Base-by-base conservation (phyloP, 1,140 invertebrate genomes). In the Drosophila neocordata region DNA sequence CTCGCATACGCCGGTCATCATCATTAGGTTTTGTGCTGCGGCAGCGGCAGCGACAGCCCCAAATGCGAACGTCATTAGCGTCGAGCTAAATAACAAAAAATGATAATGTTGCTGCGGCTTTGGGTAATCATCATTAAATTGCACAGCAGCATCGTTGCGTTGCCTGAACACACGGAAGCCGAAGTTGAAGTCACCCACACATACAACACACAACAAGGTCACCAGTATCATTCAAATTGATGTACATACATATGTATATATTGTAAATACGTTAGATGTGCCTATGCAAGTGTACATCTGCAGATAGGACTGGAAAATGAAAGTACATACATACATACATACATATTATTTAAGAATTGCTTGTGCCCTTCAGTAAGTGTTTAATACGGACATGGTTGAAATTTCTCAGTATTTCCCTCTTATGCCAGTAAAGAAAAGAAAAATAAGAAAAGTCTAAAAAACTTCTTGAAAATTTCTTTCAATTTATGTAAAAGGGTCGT, bases 121-220 rank as follows among this genome's bases (percentile, higher is more conserved):
- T 73, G 77, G 77, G 85, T 89, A 89, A 89, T 89, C 87, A 89
- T 89, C 85, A 89, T 89, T 89, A 89, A 78, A 82, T 73, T 79
- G 65, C 68, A 77, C 71, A 79, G 83, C 69, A 34, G 82, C 62
- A 63, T 51, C 52, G 71, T 44, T 44, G 38, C 22, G 31, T 61
- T 37, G 11, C 34, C 37, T 37, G 20, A 61, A 41, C 15, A 59
- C 34, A 38, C 24, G 62, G 48, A 56, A 44, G 2, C 41, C 41
- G n/a, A 20, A 63, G 35, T 9, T 6, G 8, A 56, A 35, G 37
- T 51, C 57, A 37, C 52, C 41, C 41, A 48, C 57, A 35, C 55
- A 48, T 18, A 31, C 63, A 41, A 60, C n/a, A 38, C 41, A 67
- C 58, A 70, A 61, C 73, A 75, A 75, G 72, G 72, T 75, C 72